Percentiles rank a stretch among this genome's conserved stretches.
Conservation (phyloP, 2,888 invertebrate genomes). For the Andrena fulva region DNA sequence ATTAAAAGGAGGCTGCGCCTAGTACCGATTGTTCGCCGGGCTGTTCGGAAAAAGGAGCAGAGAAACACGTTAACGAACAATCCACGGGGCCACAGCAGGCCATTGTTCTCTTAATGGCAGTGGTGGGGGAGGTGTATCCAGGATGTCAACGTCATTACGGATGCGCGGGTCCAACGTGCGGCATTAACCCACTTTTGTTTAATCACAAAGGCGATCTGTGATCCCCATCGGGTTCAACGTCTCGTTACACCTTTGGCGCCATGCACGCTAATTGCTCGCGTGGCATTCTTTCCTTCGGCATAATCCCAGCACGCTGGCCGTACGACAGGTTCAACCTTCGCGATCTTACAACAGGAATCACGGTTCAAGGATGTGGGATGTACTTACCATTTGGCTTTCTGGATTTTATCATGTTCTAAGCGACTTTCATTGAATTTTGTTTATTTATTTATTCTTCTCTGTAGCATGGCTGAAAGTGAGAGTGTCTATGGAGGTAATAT, state of each 20-base stretch:
- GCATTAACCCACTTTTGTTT: conserved; percentile 78
- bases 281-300: neutral
- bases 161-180: conserved; percentile 70
- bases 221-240: conserved; percentile 69
- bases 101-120: conserved; percentile 74
- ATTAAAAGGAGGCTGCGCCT: conserved; percentile 74
- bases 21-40: conserved; percentile 70
- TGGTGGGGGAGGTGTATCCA: conserved; percentile 46
- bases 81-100: conserved; percentile 59
- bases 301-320: neutral
- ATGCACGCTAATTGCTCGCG: conserved; percentile 53
- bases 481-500: neutral
- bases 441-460: too few relatives aligned
- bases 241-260: conserved; percentile 64
- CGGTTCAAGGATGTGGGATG: neutral
- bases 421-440: too few relatives aligned
- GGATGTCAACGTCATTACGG: conserved; percentile 77
- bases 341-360: neutral
- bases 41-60: conserved; percentile 41
- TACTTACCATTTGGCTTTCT: too few relatives aligned
- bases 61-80: conserved; percentile 71
- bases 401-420: too few relatives aligned
- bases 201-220: conserved; percentile 74
- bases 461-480: neutral
- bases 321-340: neutral